Conservation (phyloP, 2,888 invertebrate genomes). For the Operophtera brumata region DNA sequence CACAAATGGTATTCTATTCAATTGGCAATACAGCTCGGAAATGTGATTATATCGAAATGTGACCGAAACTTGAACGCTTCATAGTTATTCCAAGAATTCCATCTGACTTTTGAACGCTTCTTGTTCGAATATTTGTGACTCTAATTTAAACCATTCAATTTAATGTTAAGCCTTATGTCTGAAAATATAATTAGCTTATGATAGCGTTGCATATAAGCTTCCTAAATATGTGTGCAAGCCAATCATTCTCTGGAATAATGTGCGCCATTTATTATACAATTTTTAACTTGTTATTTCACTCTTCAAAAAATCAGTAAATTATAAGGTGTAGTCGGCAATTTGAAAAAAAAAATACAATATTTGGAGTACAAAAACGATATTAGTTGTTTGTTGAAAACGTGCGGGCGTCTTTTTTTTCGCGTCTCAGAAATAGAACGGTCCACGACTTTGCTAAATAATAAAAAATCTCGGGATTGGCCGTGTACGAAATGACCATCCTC, state of each 20-base stretch:
- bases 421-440: constrained; percentile 76
- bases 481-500: constrained; percentile 81
- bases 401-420: constrained; percentile 73
- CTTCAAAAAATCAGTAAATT: neutral
- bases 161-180: neutral
- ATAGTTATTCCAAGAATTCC: too few species aligned
- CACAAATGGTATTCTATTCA: too few species aligned
- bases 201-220: constrained; percentile 4
- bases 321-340: constrained; percentile 16
- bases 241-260: too few species aligned
- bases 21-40: too few species aligned
- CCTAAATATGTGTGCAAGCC: constrained; percentile 2
- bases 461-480: constrained; percentile 79
- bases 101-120: too few species aligned
- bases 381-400: constrained; percentile 47
- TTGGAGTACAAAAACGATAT: constrained; percentile 36
- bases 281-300: neutral
- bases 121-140: too few species aligned
- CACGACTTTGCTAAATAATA: constrained; percentile 79
- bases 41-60: too few species aligned
- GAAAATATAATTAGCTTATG: neutral
- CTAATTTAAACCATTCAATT: neutral
- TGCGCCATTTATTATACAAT: too few species aligned
- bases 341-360: constrained; percentile 20
- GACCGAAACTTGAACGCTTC: too few species aligned